phyloP scores from a whole-genome alignment of 2,797 vertebrate genomes.

The Spheniscus humboldti region DNA sequence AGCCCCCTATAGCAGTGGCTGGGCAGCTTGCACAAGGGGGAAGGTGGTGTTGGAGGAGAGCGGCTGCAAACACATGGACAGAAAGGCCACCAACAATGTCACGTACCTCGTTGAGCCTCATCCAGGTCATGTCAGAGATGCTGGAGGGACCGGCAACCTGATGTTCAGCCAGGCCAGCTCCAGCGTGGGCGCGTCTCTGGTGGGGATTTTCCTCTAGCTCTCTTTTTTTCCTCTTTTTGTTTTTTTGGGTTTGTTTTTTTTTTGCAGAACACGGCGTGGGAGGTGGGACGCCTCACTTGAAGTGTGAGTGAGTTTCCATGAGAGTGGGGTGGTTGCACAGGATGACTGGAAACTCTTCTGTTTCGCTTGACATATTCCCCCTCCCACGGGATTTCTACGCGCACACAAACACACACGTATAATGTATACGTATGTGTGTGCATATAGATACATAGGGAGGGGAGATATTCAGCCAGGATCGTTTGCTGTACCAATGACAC shows the following conservation, averaged over 20 bases:
- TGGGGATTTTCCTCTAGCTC: neutral
- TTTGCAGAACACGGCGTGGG: neutral
- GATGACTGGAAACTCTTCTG: neutral
- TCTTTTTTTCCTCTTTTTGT: neutral
- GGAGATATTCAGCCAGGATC: neutral
- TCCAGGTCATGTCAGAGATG: neutral
- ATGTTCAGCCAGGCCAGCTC: neutral
- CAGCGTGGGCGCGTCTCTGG: rapidly evolving
- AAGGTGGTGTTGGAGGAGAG: neutral
- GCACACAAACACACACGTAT: rapidly evolving
- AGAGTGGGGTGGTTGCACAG: neutral
- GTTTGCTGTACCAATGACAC: neutral
- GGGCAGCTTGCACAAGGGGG: neutral
- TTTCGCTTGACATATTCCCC: neutral
- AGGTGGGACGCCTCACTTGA: neutral
- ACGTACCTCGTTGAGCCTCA: neutral
- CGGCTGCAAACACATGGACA: rapidly evolving
- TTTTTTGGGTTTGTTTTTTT: neutral
- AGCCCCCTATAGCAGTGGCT: neutral
- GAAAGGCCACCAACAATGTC: neutral
- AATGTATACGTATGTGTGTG: neutral
- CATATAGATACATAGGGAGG: neutral
- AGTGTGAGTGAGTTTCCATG: neutral
- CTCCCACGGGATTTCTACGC: neutral
- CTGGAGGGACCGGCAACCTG: neutral